phyloP scores from a whole-genome alignment of 2,888 invertebrate genomes.

The Cyrtodaria siliqua region DNA sequence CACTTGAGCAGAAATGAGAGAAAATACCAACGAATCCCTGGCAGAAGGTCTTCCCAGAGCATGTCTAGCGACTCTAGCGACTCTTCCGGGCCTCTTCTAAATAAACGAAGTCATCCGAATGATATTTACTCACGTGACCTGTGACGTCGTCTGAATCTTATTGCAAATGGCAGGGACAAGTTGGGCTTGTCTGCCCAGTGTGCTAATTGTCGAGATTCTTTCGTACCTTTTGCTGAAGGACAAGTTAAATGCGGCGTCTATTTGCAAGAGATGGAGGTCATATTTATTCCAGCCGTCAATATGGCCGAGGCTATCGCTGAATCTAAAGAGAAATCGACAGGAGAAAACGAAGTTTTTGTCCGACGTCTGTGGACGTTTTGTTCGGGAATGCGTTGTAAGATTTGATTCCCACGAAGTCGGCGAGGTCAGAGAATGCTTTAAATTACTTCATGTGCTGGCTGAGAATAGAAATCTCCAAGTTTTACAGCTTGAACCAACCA shows the following conservation, averaged over 20 bases:
- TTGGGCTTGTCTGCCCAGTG: conserved; percentile 83
- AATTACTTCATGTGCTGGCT: conserved; percentile 78
- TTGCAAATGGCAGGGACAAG: conserved; percentile 74
- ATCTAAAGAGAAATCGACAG: conserved; percentile 68
- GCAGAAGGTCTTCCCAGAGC: too few relatives aligned
- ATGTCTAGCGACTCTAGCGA: neutral
- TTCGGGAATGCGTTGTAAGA: conserved; percentile 81
- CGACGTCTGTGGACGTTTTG: conserved; percentile 83
- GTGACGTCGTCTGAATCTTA: conserved; percentile 52
- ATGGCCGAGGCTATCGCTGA: conserved; percentile 79
- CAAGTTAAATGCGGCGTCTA: conserved; percentile 87
- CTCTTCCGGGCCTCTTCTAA: too few relatives aligned
- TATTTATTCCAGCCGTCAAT: conserved; percentile 85
- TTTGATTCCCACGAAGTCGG: conserved; percentile 81
- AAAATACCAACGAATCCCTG: too few relatives aligned
- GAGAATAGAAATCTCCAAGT: conserved; percentile 82
- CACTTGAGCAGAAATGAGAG: too few relatives aligned
- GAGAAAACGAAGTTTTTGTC: conserved; percentile 81
- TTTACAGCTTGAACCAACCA: conserved; percentile 83
- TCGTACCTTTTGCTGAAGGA: conserved; percentile 87
- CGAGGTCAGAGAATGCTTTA: conserved; percentile 80
- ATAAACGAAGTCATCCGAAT: conserved; percentile 3
- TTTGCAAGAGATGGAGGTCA: conserved; percentile 88
- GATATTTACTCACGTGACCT: conserved; percentile 47
- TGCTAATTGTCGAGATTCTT: conserved; percentile 86